phyloP scores from a whole-genome alignment of 1,140 invertebrate species.

The Heliconius congener region DNA sequence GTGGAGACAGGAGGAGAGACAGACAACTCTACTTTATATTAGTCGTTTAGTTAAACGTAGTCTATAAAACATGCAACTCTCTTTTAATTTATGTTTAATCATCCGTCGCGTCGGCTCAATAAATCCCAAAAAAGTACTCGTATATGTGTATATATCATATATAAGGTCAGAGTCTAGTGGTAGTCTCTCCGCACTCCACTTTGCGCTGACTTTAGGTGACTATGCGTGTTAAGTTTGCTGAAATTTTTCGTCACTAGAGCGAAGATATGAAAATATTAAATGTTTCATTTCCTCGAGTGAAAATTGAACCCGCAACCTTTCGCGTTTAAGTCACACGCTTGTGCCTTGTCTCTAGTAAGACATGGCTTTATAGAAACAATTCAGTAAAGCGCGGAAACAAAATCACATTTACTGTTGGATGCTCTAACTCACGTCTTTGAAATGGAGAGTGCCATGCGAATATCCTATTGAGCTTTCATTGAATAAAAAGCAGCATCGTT shows the following conservation, averaged over 20 bases:
- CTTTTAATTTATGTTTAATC: background rate
- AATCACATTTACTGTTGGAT: conserved; percentile 70
- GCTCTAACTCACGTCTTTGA: conserved; percentile 54
- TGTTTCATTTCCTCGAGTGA: no score
- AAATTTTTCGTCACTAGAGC: no score
- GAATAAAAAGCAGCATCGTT: conserved; percentile 12
- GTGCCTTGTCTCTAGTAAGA: conserved; percentile 41
- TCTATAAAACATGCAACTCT: no score
- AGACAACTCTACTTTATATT: background rate
- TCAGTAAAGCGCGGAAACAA: conserved; percentile 64
- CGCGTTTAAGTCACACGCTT: no score
- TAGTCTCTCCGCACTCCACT: no score
- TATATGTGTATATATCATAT: no score
- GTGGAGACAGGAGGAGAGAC: background rate
- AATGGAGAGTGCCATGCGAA: conserved; percentile 59
- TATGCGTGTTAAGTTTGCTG: no score
- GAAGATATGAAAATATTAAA: no score
- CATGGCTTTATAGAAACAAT: conserved; percentile 66
- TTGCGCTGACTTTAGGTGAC: no score
- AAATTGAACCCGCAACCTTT: no score
- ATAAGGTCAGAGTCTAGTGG: no score
- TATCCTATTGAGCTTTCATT: conserved; percentile 13
- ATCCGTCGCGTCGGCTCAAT: conserved; percentile 62
- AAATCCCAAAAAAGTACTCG: conserved; percentile 45
- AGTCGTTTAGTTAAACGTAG: background rate